Evolutionary conservation across 2,888 invertebrate genomes (phyloP), one percentile per base, ranked within the genome.

Genomic region (Lobophora halterata): DNA sequence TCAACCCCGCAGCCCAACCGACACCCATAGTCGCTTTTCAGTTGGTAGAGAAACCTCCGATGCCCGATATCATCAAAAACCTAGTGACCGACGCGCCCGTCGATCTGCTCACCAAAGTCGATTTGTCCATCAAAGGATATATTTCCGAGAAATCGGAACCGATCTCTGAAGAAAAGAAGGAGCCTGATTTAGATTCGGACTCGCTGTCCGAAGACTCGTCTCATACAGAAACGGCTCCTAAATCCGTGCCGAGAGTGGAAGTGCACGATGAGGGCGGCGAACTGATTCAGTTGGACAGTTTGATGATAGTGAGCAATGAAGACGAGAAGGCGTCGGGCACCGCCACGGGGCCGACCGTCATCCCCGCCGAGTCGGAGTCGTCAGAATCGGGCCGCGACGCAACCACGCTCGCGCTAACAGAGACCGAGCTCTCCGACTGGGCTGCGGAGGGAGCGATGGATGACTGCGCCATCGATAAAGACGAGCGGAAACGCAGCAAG

Each of bases 361-460:
- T 90, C 79, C 57, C 89, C 79, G 52, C 59, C 1, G 82, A 81
- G 14, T 79, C 83, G 0, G 79, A 79, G 35, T 85, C 85, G 0
- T 93, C 93, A 0, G 93, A 93, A 52, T 93, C 93, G 0, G 90
- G 92, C 33, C 91, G 91, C 1, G 93, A 94, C 53, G 88, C 89
- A 1, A 92, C 92, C 0, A 93, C 93, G 0, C 90, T 93, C 1
- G 93, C 91, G 1, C 80, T 95, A 5, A 95, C 95, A 0, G 96
- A 96, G 73, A 95, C 95, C 0, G 96, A 96, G 65, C 80, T 95
- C n/a, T 95, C 95, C 0, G 96, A 96, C 69, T 96, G 95, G 96
- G 95, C 95, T 0, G 90, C 93, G 2, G 95, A 96, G 61, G 93
- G 91, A 20, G 93, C 92, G 1, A 91, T 94, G 0, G 95, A 95